These are phyloP conservation scores for Cephalopachus bancanus DNA, from an alignment of 2,797 vertebrate species.

Conservation along the genomic window DNA sequence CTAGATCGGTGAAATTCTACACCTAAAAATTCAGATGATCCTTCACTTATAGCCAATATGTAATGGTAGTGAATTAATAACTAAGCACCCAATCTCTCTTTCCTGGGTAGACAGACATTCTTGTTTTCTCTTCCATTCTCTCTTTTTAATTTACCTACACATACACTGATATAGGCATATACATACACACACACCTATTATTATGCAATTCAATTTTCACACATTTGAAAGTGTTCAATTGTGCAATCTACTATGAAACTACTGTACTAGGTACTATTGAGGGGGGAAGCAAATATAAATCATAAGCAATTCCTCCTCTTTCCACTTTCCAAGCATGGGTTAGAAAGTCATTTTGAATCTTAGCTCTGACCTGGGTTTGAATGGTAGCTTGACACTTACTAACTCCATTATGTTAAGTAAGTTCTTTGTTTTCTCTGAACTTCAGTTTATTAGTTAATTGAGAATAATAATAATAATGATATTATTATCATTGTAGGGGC, in stretches of 20 bases:
- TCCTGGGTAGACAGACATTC: background rate
- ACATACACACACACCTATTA: background rate
- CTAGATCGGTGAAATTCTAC: background rate
- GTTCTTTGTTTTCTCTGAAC: background rate
- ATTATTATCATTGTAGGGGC: background rate
- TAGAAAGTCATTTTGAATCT: background rate
- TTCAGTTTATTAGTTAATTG: slow-evolving; percentile 15
- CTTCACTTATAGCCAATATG: background rate
- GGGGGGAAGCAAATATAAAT: background rate
- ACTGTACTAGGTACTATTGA: background rate
- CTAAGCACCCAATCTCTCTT: background rate
- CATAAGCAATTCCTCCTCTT: fast-evolving
- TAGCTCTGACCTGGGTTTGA: background rate
- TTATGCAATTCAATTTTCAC: background rate
- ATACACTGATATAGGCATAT: background rate
- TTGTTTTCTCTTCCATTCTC: background rate
- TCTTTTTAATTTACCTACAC: background rate
- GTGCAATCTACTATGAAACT: background rate
- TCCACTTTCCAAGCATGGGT: background rate
- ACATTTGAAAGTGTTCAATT: background rate
- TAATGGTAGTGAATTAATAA: background rate
- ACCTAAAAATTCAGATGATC: background rate
- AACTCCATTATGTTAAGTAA: background rate
- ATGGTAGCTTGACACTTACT: background rate
- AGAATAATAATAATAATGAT: slow-evolving; percentile 40